Base-by-base conservation (phyloP, 1,140 invertebrate genomes). In the Trichonephila inaurata region DNA sequence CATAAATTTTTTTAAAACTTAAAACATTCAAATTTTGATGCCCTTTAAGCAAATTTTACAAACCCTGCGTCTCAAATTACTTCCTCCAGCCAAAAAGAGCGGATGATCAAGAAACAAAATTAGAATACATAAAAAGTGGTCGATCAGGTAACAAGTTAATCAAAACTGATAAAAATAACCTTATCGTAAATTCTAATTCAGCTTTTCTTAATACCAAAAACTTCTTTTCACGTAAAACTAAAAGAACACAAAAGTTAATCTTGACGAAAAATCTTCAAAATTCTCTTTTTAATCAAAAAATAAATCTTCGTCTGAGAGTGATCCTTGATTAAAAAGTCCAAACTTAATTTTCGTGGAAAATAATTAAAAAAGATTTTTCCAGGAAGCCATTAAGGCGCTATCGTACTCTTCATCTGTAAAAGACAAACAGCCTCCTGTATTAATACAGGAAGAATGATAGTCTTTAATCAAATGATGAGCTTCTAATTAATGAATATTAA, bases 401-500 rank as follows among this genome's bases (percentile, higher is more conserved):
- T 77, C 72, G 16, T 40, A 18, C 16, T 72, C 72, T 77, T 77
- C 72, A 77, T 77, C 72, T 77, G 72, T 77, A 8, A 77, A 77
- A 77, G 72, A 77, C 72, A 77, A 77, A 77, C 72, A 77, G 16
- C 24, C 72, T 77, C 14, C 28, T 40, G 28, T 33, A 77, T 77
- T 77, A 77, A 40, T 18, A 77, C 24, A 77, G 44, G 85, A 61
- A 87, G 61, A 87, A 61, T 87, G 85, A 87, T 87, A 62, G 58
- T 83, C 82, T 87, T 87, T 87, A 61, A 87, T 87, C 61, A 87
- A 64, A 87, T 87, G 85, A 87, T 87, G 61, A 87, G 61, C 58
- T 51, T 40, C 14, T 87, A 64, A 87, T 61, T 87, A 87, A 87
- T 87, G 85, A 87, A 87, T 87, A 87, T 87, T 87, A 87, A 87